Evolutionary conservation across 2,113 vertebrate species (phyloP).

Genomic region (Podilymbus podiceps): DNA sequence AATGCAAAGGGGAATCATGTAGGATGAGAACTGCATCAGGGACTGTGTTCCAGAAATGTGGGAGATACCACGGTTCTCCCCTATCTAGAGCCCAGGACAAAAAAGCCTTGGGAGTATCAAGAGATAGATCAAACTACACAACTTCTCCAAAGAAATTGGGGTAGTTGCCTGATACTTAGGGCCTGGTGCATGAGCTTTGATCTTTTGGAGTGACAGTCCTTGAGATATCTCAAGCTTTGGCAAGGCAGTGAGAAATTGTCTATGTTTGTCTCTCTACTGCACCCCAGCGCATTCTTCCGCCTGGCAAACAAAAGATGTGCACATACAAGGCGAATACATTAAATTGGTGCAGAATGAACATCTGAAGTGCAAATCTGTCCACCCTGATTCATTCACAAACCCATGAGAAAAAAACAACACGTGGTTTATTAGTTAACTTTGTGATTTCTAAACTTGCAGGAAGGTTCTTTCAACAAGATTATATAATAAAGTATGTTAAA

Average conservation of each 20-base stretch:
- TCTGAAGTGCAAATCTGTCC: constrained; percentile 3
- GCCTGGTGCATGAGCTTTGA: neutral
- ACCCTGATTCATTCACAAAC: neutral
- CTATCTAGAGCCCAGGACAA: neutral
- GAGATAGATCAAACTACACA: neutral
- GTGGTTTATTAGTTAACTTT: neutral
- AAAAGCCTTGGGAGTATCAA: neutral
- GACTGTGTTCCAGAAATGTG: neutral
- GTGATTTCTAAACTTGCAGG: constrained; percentile 29
- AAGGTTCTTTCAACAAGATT: constrained; percentile 34
- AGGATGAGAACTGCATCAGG: neutral
- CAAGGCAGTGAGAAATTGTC: neutral
- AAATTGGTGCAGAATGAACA: neutral
- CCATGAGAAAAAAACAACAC: constrained; percentile 22
- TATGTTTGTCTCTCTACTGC: neutral
- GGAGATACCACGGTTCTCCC: neutral
- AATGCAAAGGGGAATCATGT: neutral
- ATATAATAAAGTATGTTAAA: constrained; percentile 28
- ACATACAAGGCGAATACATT: neutral
- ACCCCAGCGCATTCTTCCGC: neutral
- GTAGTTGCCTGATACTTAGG: neutral
- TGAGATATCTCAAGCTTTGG: neutral
- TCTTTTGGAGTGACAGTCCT: fast-evolving
- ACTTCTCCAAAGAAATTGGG: neutral
- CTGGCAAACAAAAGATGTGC: neutral